Conservation (phyloP, 1,140 invertebrate genomes). For the Cryptotermes secundus region DNA sequence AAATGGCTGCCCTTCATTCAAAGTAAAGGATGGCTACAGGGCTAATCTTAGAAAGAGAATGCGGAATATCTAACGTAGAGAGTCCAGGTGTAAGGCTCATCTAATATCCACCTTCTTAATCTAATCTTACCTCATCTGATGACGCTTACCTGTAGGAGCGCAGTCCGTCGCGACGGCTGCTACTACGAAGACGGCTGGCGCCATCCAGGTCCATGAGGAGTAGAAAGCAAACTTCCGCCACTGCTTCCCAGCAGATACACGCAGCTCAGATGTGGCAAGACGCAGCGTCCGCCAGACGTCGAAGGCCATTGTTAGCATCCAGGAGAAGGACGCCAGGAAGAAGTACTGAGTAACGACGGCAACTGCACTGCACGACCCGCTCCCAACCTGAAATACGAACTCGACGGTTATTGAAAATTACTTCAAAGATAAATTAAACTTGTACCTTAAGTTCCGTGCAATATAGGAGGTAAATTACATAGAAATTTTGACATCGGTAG, state of each 20-base stretch:
- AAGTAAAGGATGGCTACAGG: no score
- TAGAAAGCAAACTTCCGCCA: conserved; percentile 53
- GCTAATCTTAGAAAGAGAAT: no score
- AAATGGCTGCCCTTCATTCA: no score
- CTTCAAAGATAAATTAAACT: no score
- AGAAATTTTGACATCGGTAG: no score
- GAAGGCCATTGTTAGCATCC: conserved; percentile 62
- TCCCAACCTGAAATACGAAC: conserved; percentile 29
- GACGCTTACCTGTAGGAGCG: conserved; percentile 40
- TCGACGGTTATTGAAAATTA: no score
- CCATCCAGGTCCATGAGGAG: conserved; percentile 56
- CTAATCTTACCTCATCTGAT: no score
- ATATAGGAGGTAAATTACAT: no score
- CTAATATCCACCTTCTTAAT: no score
- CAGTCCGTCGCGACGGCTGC: conserved; percentile 53
- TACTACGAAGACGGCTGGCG: conserved; percentile 52
- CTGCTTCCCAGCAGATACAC: conserved; percentile 48
- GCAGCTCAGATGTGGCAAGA: conserved; percentile 52
- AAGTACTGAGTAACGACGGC: conserved; percentile 54
- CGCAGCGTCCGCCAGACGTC: conserved; percentile 58
- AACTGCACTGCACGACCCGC: conserved; percentile 44
- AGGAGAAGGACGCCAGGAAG: conserved; percentile 58
- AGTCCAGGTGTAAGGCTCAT: no score
- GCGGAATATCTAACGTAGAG: no score
- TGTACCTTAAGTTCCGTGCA: no score